Evolutionary conservation across 2,113 vertebrate genomes (phyloP), one percentile per base, ranked within the genome.

Genomic region (Synodontis membranacea): DNA sequence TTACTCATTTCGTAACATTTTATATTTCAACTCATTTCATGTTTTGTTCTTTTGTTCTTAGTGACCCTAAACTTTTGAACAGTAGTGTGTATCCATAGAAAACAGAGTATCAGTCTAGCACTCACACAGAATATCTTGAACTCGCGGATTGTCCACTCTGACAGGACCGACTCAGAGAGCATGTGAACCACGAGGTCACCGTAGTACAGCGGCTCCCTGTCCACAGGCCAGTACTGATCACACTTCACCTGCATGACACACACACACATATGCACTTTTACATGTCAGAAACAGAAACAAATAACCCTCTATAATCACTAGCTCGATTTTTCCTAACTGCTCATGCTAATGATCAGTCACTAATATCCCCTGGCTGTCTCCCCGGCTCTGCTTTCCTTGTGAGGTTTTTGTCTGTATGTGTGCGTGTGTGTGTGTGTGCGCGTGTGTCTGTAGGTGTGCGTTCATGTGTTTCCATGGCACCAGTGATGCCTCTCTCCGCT

Each of bases 61-160:
- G n/a, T n/a, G n/a, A n/a, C n/a, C n/a, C n/a, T n/a, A n/a, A n/a
- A n/a, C n/a, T n/a, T n/a, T n/a, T n/a, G n/a, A n/a, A n/a, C n/a
- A n/a, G n/a, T n/a, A 75, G 12, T 4, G n/a, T 72, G 4, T 31
- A 34, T 28, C 0, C 28, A 12, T 31, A 62, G 25, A 11, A 21
- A 44, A 25, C 50, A 37, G 3, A 52, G 28, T 54, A 25, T 60
- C 25, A 2, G 46, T 91, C 92, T 89, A 83, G 50, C 64, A 89
- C 96, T 70, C 95, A 97, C 96, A 42, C 96, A 97, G 92, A 94
- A 97, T 91, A 99, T 97, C 93, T 95, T 97, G 93, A 99, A 99
- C 88, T 99, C 98, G 81, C 98, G 91, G 93, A 99, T 97, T 87
- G 98, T 99, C 98, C 98, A 99, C 91, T 99, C 98, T 0, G 97